A percentile compares a stretch with the other conserved stretches of the same genome.
These are phyloP conservation scores for Sericinus montela DNA, from an alignment of 2,888 invertebrate genomes.

Conservation along the genomic window DNA sequence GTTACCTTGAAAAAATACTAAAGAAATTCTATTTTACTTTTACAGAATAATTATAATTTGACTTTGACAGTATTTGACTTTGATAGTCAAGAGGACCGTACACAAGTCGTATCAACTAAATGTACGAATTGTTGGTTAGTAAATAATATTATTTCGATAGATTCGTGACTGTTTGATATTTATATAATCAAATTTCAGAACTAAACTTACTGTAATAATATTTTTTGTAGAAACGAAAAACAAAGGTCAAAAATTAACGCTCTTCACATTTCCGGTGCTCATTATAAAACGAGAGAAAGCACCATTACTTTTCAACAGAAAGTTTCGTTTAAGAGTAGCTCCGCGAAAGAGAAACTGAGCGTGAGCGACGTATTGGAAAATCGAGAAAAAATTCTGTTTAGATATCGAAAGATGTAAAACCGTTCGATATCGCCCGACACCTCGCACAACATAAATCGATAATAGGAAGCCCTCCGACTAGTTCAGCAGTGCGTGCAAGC, in stretches of 20 bases:
- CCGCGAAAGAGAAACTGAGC: conserved; percentile 56
- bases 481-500: conserved; percentile 78
- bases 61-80: too few relatives aligned
- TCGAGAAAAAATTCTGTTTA: conserved; percentile 45
- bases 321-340: conserved; percentile 50
- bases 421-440: conserved; percentile 47
- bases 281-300: conserved; percentile 48
- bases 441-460: conserved; percentile 73
- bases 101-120: too few relatives aligned
- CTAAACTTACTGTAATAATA: too few relatives aligned
- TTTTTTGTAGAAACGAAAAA: too few relatives aligned
- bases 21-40: too few relatives aligned
- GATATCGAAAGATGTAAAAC: conserved; percentile 39
- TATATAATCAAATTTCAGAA: too few relatives aligned
- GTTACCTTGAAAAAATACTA: not conserved
- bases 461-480: conserved; percentile 77
- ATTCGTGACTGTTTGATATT: too few relatives aligned
- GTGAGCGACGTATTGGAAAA: conserved; percentile 43
- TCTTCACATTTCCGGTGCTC: not conserved
- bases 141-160: too few relatives aligned
- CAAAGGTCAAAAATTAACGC: too few relatives aligned
- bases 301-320: conserved; percentile 39
- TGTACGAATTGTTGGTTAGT: too few relatives aligned
- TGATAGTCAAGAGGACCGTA: too few relatives aligned
- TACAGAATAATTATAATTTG: too few relatives aligned